Evolutionary conservation across 2,888 invertebrate genomes (phyloP).

Genomic region (Tuta absoluta): DNA sequence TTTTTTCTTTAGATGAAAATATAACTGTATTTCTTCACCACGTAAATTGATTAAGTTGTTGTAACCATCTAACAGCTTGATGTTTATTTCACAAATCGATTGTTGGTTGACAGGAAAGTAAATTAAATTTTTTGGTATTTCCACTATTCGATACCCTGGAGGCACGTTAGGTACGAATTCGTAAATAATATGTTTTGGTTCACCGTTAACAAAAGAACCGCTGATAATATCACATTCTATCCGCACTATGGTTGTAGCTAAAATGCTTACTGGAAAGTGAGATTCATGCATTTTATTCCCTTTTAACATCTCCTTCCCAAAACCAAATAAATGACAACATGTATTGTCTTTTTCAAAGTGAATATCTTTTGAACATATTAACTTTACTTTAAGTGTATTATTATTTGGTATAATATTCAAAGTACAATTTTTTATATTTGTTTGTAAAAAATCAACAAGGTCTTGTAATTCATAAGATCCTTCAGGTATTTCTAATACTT

Average conservation of each 20-base stretch:
- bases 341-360: not conserved
- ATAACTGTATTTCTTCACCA: too few relatives aligned
- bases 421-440: too few relatives aligned
- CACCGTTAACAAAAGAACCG: constrained; percentile 26
- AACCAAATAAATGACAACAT: too few relatives aligned
- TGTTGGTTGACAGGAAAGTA: constrained; percentile 32
- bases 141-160: constrained; percentile 23
- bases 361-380: not conserved
- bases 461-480: not conserved
- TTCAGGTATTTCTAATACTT: too few relatives aligned
- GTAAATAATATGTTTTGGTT: constrained; percentile 25
- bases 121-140: constrained; percentile 30
- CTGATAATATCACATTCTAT: too few relatives aligned
- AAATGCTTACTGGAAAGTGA: constrained; percentile 21
- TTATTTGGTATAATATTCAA: not conserved
- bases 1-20: too few relatives aligned
- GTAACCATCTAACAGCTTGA: constrained; percentile 28
- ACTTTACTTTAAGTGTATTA: not conserved
- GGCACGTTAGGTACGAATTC: constrained; percentile 28
- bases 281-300: constrained; percentile 26
- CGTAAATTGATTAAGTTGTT: constrained; percentile 26
- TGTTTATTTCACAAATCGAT: constrained; percentile 24
- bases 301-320: not conserved
- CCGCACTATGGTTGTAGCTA: constrained; percentile 25
- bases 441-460: not conserved